Evolutionary conservation across 1,140 invertebrate species (phyloP).

Genomic region (Lineus longissimus): DNA sequence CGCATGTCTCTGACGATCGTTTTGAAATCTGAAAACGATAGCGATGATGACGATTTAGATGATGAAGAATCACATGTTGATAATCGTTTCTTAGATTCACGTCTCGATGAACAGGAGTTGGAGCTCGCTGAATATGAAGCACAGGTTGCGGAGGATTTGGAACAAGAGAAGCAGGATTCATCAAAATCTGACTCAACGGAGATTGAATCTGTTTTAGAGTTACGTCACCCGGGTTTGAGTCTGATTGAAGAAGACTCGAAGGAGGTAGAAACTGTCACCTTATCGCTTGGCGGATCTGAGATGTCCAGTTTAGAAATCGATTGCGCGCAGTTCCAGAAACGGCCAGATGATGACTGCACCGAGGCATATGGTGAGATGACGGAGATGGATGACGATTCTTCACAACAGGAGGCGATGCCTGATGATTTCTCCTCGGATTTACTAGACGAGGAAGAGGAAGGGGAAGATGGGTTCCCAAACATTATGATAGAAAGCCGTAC

Average conservation of each 20-base stretch:
- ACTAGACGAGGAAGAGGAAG: background rate
- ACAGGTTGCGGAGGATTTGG: no score
- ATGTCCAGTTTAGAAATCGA: conserved; percentile 3
- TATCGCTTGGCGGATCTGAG: background rate
- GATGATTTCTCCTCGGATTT: background rate
- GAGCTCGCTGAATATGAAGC: no score
- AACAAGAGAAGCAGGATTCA: background rate
- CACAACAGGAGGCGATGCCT: no score
- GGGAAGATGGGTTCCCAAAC: no score
- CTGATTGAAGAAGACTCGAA: background rate
- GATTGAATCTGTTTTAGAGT: background rate
- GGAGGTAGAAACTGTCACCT: background rate
- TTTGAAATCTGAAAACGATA: background rate
- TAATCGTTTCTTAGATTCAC: conserved; percentile 13
- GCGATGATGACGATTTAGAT: conserved; percentile 34
- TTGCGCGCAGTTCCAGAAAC: background rate
- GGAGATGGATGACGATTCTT: background rate
- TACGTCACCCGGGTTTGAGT: background rate
- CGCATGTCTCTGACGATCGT: background rate
- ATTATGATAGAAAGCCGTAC: no score
- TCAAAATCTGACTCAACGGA: background rate
- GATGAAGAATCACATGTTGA: background rate
- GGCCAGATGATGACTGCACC: background rate
- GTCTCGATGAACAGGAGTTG: no score
- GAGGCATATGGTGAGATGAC: background rate